Base-by-base conservation (phyloP, 2,113 vertebrate genomes). In the Rhynchomys soricoides region DNA sequence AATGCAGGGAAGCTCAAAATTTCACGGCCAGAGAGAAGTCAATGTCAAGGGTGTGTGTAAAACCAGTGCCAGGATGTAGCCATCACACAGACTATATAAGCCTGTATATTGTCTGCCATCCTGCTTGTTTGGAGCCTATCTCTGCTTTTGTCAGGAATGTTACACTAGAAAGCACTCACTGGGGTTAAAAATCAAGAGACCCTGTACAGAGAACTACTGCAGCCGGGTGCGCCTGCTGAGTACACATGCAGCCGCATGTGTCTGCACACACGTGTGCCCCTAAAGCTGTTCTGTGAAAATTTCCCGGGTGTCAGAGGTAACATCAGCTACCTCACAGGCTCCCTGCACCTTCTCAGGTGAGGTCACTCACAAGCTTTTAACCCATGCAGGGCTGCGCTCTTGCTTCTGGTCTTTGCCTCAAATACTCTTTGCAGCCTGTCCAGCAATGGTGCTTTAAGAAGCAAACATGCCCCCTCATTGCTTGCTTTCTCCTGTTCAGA, bases 311-410 rank as follows among this genome's bases (percentile, higher is more conserved):
- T 4, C 50, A 89, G 66, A 45, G 75, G 75, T 29, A 74, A 59
- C 50, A 48, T 5, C 1, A 22, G 22, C 73, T 26, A 75, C 87
- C 91, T 74, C 59, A n/a, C 62, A 37, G 2, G 50, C 86, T 29
- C 52, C 71, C 79, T 45, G 52, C 45, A 66, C 94, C 90, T 95
- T 71, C 64, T 50, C 96, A 95, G 95, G 90, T 96, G 87, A 97
- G 97, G 87, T 96, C 64, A 95, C 79, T 95, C 87, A 85, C n/a
- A 74, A 70, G 55, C 11, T 4, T 83, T 97, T 94, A 97, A 97
- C 94, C 82, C 90, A 81, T 71, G 74, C 74, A 83, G 66, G 34
- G 26, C 77, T 31, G 68, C 13, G 43, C 52, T 37, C 88, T 15
- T 26, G 22, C 29, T 87, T 31, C 81, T 59, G 0, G 0, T n/a